A percentile compares a stretch with the other conserved stretches of the same genome.
Evolutionary conservation across 2,888 invertebrate genomes (phyloP).

Genomic region (Germaria angustata): DNA sequence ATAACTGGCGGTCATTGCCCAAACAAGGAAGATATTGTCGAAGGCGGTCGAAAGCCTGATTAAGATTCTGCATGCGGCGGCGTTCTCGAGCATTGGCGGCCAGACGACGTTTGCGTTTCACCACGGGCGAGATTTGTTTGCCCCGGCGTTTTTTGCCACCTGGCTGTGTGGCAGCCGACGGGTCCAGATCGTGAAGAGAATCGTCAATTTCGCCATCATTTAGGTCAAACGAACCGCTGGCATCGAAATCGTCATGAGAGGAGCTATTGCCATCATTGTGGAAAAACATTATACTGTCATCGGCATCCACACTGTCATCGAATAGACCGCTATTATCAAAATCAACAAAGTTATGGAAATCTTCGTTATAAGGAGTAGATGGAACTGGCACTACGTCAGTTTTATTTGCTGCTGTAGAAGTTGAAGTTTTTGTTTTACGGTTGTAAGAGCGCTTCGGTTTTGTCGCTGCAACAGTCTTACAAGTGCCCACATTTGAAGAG

Average conservation of each 20-base stretch:
- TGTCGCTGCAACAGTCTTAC: slow-evolving; percentile 69
- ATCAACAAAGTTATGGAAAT: slow-evolving; percentile 74
- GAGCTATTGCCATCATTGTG: slow-evolving; percentile 71
- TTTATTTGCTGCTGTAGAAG: not conserved
- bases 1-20: slow-evolving; percentile 94
- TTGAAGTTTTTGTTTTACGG: slow-evolving; percentile 67
- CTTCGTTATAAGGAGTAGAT: slow-evolving; percentile 51
- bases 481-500: slow-evolving; percentile 78
- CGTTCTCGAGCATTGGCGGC: slow-evolving; percentile 97
- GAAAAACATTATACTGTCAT: slow-evolving; percentile 77
- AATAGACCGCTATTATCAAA: slow-evolving; percentile 77
- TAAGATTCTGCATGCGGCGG: slow-evolving; percentile 95
- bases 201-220: slow-evolving; percentile 73
- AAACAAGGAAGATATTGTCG: slow-evolving; percentile 94
- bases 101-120: slow-evolving; percentile 90
- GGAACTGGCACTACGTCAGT: slow-evolving; percentile 6
- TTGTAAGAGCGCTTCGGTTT: slow-evolving; percentile 76
- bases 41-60: slow-evolving; percentile 95
- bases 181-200: slow-evolving; percentile 45
- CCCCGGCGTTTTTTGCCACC: slow-evolving; percentile 82
- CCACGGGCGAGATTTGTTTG: slow-evolving; percentile 87
- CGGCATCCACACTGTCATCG: slow-evolving; percentile 76
- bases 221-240: slow-evolving; percentile 71
- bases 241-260: slow-evolving; percentile 70
- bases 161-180: slow-evolving; percentile 12